A percentile compares a stretch with the other conserved stretches of the same genome.
phyloP scores from a whole-genome alignment of 2,888 invertebrate species.

The Mimachlamys varia region DNA sequence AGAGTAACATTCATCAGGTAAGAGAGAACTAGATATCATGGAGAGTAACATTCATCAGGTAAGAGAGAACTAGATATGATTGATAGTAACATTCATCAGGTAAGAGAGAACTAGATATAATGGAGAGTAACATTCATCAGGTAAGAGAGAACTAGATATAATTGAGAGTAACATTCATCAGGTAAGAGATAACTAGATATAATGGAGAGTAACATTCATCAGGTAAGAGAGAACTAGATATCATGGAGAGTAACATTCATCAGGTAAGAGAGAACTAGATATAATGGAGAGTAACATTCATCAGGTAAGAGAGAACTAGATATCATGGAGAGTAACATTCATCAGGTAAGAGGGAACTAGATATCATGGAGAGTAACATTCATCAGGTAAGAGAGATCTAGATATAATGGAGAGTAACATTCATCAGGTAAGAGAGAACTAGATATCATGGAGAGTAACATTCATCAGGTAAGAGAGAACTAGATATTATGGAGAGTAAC shows the following conservation, averaged over 20 bases:
- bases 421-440: slow-evolving; percentile 82
- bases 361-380: slow-evolving; percentile 86
- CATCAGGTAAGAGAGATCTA: slow-evolving; percentile 82
- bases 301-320: neutral
- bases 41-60: neutral
- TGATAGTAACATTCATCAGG: too few relatives aligned
- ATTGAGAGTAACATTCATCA: too few relatives aligned
- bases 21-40: too few relatives aligned
- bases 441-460: slow-evolving; percentile 85
- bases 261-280: too few relatives aligned
- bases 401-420: slow-evolving; percentile 86
- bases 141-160: too few relatives aligned
- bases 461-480: slow-evolving; percentile 84
- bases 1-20: too few relatives aligned
- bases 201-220: too few relatives aligned
- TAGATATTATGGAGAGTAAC: slow-evolving; percentile 85
- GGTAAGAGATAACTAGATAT: neutral
- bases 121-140: too few relatives aligned
- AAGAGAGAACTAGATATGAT: neutral
- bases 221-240: slow-evolving; percentile 82
- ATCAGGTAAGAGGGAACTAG: slow-evolving; percentile 79
- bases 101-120: too few relatives aligned
- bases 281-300: too few relatives aligned
- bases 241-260: too few relatives aligned
- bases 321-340: too few relatives aligned